Conservation (phyloP, 1,140 invertebrate genomes). For the Habropoda laboriosa region DNA sequence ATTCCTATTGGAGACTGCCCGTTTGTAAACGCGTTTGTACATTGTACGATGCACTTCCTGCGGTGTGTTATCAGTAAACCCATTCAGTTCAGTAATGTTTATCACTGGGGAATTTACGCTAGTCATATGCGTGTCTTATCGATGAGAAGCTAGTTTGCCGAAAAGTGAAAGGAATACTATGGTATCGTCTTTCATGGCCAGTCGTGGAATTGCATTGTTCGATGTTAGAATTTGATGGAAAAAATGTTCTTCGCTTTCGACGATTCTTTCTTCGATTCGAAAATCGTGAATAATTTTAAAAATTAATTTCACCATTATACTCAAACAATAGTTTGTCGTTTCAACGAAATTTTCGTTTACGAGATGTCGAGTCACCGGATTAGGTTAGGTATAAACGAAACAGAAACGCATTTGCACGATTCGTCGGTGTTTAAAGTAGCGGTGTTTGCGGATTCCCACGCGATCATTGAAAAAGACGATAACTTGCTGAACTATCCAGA, state of each 20-base stretch:
- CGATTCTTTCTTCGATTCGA: too few relatives aligned
- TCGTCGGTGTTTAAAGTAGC: not conserved
- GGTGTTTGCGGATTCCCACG: conserved; percentile 15
- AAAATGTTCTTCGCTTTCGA: too few relatives aligned
- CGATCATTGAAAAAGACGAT: conserved; percentile 48
- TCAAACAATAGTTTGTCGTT: too few relatives aligned
- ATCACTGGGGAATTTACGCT: not conserved
- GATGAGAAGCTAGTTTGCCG: not conserved
- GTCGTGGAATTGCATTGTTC: not conserved
- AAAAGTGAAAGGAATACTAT: conserved; percentile 9
- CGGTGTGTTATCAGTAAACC: not conserved
- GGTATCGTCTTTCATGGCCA: not conserved
- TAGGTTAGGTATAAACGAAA: too few relatives aligned
- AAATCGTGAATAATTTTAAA: too few relatives aligned
- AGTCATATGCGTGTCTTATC: not conserved
- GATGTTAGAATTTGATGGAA: too few relatives aligned
- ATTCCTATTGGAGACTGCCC: not conserved
- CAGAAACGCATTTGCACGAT: too few relatives aligned
- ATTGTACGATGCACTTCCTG: not conserved
- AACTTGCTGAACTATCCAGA: conserved; percentile 54
- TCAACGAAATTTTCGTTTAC: too few relatives aligned
- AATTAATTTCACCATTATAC: too few relatives aligned
- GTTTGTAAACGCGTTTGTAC: too few relatives aligned
- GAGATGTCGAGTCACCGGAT: too few relatives aligned
- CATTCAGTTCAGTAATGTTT: not conserved